Conservation (phyloP, 1,140 invertebrate genomes). For the Acromyrmex echinatior region DNA sequence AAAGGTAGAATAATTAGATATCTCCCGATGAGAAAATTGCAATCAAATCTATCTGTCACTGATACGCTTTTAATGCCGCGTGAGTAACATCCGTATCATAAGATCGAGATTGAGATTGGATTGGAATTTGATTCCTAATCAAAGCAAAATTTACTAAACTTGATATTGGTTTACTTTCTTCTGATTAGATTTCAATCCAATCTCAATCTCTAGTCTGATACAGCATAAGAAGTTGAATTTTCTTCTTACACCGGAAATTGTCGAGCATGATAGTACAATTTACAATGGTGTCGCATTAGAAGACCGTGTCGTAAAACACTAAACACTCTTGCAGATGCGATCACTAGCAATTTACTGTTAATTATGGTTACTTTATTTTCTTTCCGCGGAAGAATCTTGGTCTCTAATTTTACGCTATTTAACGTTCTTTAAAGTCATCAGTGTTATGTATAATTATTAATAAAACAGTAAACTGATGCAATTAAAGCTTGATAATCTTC, state of each 20-base stretch:
- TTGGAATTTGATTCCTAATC: too few relatives aligned
- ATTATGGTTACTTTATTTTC: conserved; percentile 16
- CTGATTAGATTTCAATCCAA: too few relatives aligned
- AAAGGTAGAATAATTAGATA: conserved; percentile 56
- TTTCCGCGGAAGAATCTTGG: neutral
- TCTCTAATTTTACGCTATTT: neutral
- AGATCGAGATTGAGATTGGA: too few relatives aligned
- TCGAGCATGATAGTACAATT: neutral
- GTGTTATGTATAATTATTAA: neutral
- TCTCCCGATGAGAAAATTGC: conserved; percentile 9
- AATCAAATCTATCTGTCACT: conserved; percentile 10
- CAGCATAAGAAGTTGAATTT: conserved; percentile 2
- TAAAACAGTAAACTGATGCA: neutral
- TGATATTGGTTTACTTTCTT: too few relatives aligned
- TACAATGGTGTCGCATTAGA: neutral
- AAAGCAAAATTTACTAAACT: too few relatives aligned
- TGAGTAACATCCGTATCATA: neutral
- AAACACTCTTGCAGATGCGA: neutral
- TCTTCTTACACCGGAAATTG: conserved; percentile 10
- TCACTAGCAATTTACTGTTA: neutral
- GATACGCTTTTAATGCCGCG: conserved; percentile 5
- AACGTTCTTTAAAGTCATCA: neutral
- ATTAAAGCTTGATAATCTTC: neutral
- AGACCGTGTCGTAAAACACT: neutral
- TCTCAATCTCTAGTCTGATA: too few relatives aligned